Conservation (phyloP, 2,797 vertebrate genomes). For the Micropoecilia bifurca region DNA sequence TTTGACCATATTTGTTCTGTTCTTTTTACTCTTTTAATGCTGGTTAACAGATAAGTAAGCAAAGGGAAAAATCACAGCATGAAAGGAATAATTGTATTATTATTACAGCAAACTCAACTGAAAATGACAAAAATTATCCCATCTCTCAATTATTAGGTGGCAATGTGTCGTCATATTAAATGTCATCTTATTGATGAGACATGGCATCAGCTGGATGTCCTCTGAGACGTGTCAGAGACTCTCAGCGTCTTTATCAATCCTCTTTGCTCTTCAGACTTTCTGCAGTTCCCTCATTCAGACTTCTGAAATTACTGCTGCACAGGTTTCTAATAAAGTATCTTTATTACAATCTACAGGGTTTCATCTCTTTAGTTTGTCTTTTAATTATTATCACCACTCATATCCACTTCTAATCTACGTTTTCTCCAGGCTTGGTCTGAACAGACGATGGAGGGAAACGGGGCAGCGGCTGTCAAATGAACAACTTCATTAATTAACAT, state of each 20-base stretch:
- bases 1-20: too few species aligned
- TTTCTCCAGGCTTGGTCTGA: slow-evolving; percentile 28
- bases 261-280: slow-evolving; percentile 25
- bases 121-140: background rate
- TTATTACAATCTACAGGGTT: background rate
- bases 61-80: background rate
- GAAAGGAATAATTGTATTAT: background rate
- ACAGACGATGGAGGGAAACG: background rate
- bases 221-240: slow-evolving; percentile 19
- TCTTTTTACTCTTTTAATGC: too few species aligned
- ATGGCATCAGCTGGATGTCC: slow-evolving; percentile 33
- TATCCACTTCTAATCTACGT: slow-evolving; percentile 34
- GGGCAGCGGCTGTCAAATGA: slow-evolving; percentile 33
- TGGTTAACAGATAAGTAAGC: background rate
- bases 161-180: slow-evolving; percentile 59
- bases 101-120: background rate
- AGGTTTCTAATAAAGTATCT: slow-evolving; percentile 9
- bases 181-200: slow-evolving; percentile 55
- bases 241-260: slow-evolving; percentile 24
- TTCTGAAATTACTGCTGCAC: slow-evolving; percentile 4
- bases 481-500: slow-evolving; percentile 75
- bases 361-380: background rate
- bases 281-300: slow-evolving; percentile 42
- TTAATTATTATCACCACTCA: slow-evolving; percentile 18
- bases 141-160: slow-evolving; percentile 52